Conservation (phyloP, 2,113 vertebrate species). For the Deroptyus accipitrinus region DNA sequence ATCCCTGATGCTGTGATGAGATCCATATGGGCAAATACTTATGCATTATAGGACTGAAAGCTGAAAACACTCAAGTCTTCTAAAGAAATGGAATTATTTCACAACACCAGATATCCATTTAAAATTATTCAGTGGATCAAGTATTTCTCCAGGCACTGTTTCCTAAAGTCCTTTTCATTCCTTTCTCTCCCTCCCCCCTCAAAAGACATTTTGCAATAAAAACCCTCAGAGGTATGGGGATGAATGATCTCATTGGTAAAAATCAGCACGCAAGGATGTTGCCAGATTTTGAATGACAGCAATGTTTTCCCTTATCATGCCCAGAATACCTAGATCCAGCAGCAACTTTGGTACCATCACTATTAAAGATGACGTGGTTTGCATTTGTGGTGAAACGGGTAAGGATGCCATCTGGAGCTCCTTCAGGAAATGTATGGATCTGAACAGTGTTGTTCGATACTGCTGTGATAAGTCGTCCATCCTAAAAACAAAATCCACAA, state of each 20-base stretch:
- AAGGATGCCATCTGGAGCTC: constrained; percentile 91
- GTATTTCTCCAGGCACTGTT: background rate
- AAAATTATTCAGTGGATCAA: background rate
- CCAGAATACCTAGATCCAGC: constrained; percentile 87
- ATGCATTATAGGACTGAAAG: background rate
- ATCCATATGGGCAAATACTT: background rate
- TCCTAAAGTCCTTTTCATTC: background rate
- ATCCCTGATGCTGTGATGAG: background rate
- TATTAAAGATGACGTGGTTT: constrained; percentile 89
- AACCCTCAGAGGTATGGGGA: background rate
- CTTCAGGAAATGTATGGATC: constrained; percentile 92
- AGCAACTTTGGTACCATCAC: constrained; percentile 81
- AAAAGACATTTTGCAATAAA: background rate
- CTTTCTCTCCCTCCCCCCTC: background rate
- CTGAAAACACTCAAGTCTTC: background rate
- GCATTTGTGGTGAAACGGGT: constrained; percentile 92
- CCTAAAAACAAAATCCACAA: constrained; percentile 70
- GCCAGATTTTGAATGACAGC: background rate
- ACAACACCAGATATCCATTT: background rate
- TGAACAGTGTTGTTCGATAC: constrained; percentile 92
- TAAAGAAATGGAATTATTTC: background rate
- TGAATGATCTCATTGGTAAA: background rate
- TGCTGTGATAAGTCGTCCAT: constrained; percentile 86
- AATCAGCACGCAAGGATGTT: background rate
- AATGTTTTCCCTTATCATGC: background rate